Evolutionary conservation across 2,888 invertebrate species (phyloP), one percentile per base, ranked within the genome.

Genomic region (Mythimna loreyi): DNA sequence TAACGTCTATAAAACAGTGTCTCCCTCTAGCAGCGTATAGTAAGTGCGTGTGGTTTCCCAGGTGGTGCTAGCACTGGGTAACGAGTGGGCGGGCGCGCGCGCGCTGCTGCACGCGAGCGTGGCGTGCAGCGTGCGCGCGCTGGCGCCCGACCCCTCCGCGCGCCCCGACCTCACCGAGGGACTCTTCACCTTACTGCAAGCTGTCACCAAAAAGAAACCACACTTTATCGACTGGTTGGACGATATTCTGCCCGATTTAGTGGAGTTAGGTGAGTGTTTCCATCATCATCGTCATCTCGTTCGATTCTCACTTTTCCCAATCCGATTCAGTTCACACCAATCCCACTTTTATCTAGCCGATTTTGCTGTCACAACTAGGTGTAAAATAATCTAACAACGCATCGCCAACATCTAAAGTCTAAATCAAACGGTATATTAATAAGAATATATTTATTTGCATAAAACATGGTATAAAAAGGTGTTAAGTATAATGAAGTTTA

Each of bases 141-240:
- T 90, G 86, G 97, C 60, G 93, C 96, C 40, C 3, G 97, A 97
- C 63, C 96, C 97, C 68, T 93, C 97, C 0, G 97, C 97, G 80
- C 92, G 96, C 64, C 95, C 97, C 0, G 98, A 98, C 86, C 94
- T 98, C 28, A 93, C 98, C 52, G 98, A 98, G 85, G 97, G 96
- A 1, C 97, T 98, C 85, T 97, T 98, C 89, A 86, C 93, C 3
- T 91, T 97, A 75, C 92, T 98, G 28, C 95, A 96, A 7, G 96
- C 97, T 67, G 90, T 98, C 70, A 96, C 97, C 60, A 98, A 97
- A 92, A 98, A 97, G 89, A 96, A 96, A 72, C 96, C 97, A 9
- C 91, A 92, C 8, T 91, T 87, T 55, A 61, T 94, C 9, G 91
- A 92, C 73, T 92, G 92, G 91, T 83, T 95, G 3, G 90, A 92